A percentile compares a stretch with the other conserved stretches of the same genome.
phyloP scores from a whole-genome alignment of 1,140 invertebrate genomes.

The Theocolax elegans region DNA sequence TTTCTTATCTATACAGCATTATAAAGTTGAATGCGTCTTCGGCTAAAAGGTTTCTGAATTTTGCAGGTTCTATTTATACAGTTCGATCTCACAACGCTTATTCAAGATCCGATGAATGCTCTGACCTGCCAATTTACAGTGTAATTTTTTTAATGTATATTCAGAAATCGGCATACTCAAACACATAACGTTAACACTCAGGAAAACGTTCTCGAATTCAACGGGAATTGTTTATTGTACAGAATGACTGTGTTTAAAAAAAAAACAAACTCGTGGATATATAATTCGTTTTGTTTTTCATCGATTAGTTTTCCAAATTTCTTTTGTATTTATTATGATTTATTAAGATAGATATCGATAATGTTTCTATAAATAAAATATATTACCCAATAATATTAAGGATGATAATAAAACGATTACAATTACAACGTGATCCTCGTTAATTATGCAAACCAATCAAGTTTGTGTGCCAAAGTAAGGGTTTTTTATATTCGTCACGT shows the following conservation, averaged over 20 bases:
- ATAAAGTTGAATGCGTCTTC: background rate
- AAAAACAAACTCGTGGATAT: too few species aligned
- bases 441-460: too few species aligned
- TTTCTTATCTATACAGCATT: background rate
- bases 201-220: constrained; percentile 20
- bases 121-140: background rate
- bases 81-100: background rate
- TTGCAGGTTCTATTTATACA: background rate
- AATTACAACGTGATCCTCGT: too few species aligned
- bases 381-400: too few species aligned
- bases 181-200: constrained; percentile 21
- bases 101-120: background rate
- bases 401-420: too few species aligned
- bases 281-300: too few species aligned
- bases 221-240: constrained; percentile 23
- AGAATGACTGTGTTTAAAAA: constrained; percentile 6
- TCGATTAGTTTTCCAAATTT: background rate
- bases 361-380: background rate
- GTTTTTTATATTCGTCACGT: too few species aligned
- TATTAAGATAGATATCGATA: background rate
- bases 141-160: constrained; percentile 26
- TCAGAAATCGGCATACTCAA: constrained; percentile 2
- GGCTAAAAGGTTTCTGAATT: background rate
- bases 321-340: constrained; percentile 10
- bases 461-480: too few species aligned